These are phyloP conservation scores for Dasysyrphus tricinctus DNA, from an alignment of 2,888 invertebrate species.

Conservation along the genomic window DNA sequence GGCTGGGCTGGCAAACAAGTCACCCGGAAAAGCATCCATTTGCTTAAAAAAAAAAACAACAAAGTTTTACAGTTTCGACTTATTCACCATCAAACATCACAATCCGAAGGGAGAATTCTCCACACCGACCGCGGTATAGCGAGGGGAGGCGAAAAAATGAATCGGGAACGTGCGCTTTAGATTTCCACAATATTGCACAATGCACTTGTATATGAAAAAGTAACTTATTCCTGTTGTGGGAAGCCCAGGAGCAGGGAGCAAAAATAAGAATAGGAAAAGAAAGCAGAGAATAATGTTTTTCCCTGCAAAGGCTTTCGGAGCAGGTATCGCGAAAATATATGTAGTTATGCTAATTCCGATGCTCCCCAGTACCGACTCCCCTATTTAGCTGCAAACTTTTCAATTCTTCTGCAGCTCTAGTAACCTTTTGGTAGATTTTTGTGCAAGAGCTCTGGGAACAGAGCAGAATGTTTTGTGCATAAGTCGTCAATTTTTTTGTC, in stretches of 20 bases:
- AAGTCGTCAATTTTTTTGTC: slow-evolving; percentile 49
- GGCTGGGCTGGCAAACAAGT: slow-evolving; percentile 17
- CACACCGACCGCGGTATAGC: too few species aligned
- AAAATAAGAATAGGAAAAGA: not conserved
- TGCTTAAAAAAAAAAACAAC: slow-evolving; percentile 61
- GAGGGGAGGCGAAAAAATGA: slow-evolving; percentile 6
- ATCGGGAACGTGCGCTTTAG: slow-evolving; percentile 27
- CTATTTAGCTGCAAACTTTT: slow-evolving; percentile 13
- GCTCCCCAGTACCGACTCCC: not conserved
- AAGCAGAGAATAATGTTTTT: slow-evolving; percentile 35
- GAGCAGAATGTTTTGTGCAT: slow-evolving; percentile 47
- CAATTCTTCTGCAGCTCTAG: slow-evolving; percentile 6
- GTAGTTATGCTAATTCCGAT: slow-evolving; percentile 62
- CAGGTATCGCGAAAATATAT: slow-evolving; percentile 51
- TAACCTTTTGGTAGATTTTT: slow-evolving; percentile 33
- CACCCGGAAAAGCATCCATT: slow-evolving; percentile 52
- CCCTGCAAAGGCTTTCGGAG: slow-evolving; percentile 17
- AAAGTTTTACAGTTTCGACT: slow-evolving; percentile 56
- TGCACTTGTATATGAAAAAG: slow-evolving; percentile 1
- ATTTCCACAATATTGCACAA: slow-evolving; percentile 12
- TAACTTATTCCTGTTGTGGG: not conserved
- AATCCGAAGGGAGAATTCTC: not conserved
- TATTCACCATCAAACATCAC: slow-evolving; percentile 35
- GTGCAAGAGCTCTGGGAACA: slow-evolving; percentile 5
- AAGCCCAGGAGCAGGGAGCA: not conserved